Evolutionary conservation across 2,888 invertebrate genomes (phyloP).

Genomic region (Osmoderma eremita): DNA sequence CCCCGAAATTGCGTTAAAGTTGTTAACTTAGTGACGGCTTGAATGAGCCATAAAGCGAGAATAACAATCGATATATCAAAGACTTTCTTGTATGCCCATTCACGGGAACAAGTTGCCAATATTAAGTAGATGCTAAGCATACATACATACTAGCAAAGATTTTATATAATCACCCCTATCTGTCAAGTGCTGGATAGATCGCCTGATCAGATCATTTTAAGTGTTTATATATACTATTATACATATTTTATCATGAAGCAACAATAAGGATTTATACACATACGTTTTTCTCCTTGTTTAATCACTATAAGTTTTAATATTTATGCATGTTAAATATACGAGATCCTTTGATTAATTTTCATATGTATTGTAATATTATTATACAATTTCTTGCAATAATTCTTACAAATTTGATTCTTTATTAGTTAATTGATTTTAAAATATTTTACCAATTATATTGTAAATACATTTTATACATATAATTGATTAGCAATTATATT

Average conservation of each 20-base stretch:
- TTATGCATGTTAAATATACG: slow-evolving; percentile 29
- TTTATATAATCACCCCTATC: slow-evolving; percentile 24
- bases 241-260: slow-evolving; percentile 23
- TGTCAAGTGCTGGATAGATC: slow-evolving; percentile 21
- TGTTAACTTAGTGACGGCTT: slow-evolving; percentile 8
- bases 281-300: slow-evolving; percentile 16
- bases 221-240: slow-evolving; percentile 31
- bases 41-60: slow-evolving; percentile 1
- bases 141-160: slow-evolving; percentile 20
- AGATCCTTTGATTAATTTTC: slow-evolving; percentile 24
- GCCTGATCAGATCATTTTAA: slow-evolving; percentile 29
- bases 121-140: slow-evolving; percentile 28
- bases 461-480: slow-evolving; percentile 34
- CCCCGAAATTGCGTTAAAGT: slow-evolving; percentile 11
- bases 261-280: slow-evolving; percentile 21
- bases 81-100: slow-evolving; percentile 22
- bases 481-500: slow-evolving; percentile 32
- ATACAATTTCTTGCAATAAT: slow-evolving; percentile 16
- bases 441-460: slow-evolving; percentile 31
- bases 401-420: slow-evolving; percentile 1
- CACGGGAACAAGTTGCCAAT: slow-evolving; percentile 32
- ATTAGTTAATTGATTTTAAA: slow-evolving; percentile 20
- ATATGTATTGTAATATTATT: slow-evolving; percentile 37
- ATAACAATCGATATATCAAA: slow-evolving; percentile 18
- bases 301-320: slow-evolving; percentile 36